A percentile compares a stretch with the other conserved stretches of the same genome.
Conservation (phyloP, 2,113 vertebrate genomes). For the Prolemur simus region DNA sequence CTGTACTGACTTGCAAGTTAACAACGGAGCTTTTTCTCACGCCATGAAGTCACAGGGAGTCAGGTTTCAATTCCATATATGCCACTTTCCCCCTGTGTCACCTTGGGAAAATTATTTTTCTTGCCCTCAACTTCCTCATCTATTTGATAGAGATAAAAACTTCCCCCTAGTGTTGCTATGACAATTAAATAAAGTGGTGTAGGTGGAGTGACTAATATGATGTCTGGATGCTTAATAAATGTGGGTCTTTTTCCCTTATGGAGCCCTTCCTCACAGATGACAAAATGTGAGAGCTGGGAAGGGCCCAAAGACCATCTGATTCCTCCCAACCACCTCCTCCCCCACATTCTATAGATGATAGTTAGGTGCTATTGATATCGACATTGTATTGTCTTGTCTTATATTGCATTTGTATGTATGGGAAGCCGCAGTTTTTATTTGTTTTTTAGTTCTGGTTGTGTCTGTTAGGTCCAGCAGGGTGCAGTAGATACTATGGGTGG, state of each 20-base stretch:
- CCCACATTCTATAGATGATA: not conserved
- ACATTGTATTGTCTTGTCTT: not conserved
- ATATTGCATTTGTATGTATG: not conserved
- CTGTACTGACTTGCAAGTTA: not conserved
- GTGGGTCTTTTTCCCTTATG: not conserved
- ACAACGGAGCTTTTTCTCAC: not conserved
- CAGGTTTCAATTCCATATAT: not conserved
- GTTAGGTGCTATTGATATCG: not conserved
- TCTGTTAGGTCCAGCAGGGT: not conserved
- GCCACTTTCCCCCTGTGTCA: not conserved
- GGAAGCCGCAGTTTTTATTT: not conserved
- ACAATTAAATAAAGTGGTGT: constrained; percentile 13
- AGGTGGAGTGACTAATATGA: not conserved
- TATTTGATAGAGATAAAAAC: not conserved
- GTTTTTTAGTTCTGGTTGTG: not conserved
- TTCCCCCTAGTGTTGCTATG: not conserved
- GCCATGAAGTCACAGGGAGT: not conserved
- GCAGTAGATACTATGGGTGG: not conserved
- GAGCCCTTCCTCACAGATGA: not conserved
- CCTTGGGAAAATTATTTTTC: constrained; percentile 24
- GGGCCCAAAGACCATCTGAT: not conserved
- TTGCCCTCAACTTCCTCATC: constrained; percentile 29
- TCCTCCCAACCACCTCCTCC: not conserved
- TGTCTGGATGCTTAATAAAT: not conserved
- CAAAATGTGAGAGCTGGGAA: not conserved